These are phyloP conservation scores for Caenorhabditis auriculariae DNA, from an alignment of 2,888 invertebrate genomes.

Conservation along the genomic window DNA sequence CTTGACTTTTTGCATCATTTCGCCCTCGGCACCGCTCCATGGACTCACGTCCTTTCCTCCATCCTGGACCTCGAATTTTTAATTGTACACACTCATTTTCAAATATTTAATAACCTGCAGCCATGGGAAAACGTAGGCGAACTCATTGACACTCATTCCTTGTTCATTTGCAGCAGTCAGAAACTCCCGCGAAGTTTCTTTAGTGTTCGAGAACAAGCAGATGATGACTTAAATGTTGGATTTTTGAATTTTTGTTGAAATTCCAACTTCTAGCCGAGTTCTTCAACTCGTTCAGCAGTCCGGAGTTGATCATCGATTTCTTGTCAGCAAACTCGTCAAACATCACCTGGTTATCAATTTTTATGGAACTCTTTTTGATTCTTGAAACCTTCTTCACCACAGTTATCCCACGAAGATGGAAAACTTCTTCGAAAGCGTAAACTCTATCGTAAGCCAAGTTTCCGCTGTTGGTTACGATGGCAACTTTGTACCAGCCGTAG, in stretches of 20 bases:
- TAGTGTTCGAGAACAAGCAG: constrained; percentile 40
- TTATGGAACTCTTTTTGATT: background rate
- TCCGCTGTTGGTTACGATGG: constrained; percentile 46
- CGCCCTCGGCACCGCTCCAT: constrained; percentile 60
- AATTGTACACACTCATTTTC: background rate
- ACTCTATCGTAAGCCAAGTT: constrained; percentile 39
- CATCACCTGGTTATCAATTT: constrained; percentile 26
- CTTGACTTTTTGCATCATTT: constrained; percentile 59
- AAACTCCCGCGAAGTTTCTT: constrained; percentile 40
- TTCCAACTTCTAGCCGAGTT: constrained; percentile 38
- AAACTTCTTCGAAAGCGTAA: constrained; percentile 41
- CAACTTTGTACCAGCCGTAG: constrained; percentile 53
- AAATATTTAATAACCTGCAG: constrained; percentile 22
- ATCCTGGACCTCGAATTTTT: constrained; percentile 13
- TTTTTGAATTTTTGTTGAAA: background rate
- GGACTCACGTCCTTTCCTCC: constrained; percentile 60
- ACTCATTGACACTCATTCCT: constrained; percentile 42
- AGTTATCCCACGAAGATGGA: constrained; percentile 29
- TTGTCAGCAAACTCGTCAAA: constrained; percentile 41
- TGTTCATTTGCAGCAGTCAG: constrained; percentile 32
- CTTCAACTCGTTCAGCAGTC: constrained; percentile 33
- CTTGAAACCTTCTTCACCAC: constrained; percentile 33
- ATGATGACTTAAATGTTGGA: constrained; percentile 32
- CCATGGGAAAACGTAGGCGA: constrained; percentile 44
- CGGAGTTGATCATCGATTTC: constrained; percentile 35